These are phyloP conservation scores for Meliscaeva auricollis DNA, from an alignment of 2,888 invertebrate species.

Conservation along the genomic window DNA sequence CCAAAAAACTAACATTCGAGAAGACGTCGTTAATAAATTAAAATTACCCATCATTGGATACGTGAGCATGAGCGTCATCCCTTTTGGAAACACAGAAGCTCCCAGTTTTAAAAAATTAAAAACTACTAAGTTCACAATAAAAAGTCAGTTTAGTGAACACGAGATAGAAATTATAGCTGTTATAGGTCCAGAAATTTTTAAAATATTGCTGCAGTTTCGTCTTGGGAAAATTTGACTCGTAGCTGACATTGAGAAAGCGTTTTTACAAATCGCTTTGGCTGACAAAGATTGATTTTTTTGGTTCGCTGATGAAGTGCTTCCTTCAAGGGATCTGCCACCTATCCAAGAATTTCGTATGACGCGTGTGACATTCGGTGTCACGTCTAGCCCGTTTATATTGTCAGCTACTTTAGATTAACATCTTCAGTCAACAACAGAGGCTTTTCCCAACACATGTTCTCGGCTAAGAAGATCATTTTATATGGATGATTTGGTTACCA, in stretches of 20 bases:
- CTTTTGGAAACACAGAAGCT: no score
- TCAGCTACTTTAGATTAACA: no score
- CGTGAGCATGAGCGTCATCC: no score
- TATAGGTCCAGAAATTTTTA: slow-evolving; percentile 6
- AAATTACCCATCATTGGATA: no score
- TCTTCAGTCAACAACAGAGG: no score
- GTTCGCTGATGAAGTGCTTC: slow-evolving; percentile 13
- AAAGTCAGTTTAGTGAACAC: no score
- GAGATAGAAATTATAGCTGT: no score
- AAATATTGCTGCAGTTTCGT: slow-evolving; percentile 2
- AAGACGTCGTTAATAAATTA: no score
- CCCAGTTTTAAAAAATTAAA: no score
- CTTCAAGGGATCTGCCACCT: no score
- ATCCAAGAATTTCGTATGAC: slow-evolving; percentile 16
- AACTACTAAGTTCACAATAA: no score
- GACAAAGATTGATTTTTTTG: slow-evolving; percentile 17
- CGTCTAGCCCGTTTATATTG: slow-evolving; percentile 1
- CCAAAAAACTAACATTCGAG: no score
- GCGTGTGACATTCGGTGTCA: slow-evolving; percentile 23
- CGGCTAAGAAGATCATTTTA: slow-evolving; percentile 3
- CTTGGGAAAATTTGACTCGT: slow-evolving; percentile 17
- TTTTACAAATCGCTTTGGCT: slow-evolving; percentile 13
- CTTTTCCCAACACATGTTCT: slow-evolving; percentile 6
- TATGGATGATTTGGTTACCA: slow-evolving; percentile 26
- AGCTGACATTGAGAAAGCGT: slow-evolving; percentile 3